A percentile compares a stretch with the other conserved stretches of the same genome.
phyloP scores from a whole-genome alignment of 2,797 vertebrate species.

The Yasuhikotakia modesta region DNA sequence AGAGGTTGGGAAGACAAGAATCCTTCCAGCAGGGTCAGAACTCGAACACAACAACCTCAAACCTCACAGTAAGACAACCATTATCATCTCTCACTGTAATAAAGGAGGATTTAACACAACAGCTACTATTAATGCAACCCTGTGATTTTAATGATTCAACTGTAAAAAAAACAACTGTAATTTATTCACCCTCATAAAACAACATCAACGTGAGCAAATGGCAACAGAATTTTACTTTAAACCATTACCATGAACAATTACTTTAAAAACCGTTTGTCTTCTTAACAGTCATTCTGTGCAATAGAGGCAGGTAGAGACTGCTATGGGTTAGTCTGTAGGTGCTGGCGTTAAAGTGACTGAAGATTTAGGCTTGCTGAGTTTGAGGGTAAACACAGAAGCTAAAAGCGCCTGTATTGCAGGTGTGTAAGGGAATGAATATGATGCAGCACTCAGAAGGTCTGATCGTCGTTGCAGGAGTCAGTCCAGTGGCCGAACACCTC shows the following conservation, averaged over 20 bases:
- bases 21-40: conserved; percentile 15
- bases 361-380: conserved; percentile 24
- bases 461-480: conserved; percentile 90
- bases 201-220: background rate
- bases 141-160: background rate
- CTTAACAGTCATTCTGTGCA: conserved; percentile 36
- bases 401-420: conserved; percentile 56
- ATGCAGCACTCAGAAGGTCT: conserved; percentile 85
- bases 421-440: conserved; percentile 60
- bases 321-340: conserved; percentile 4
- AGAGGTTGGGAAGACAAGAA: conserved; percentile 20
- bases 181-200: background rate
- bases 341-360: conserved; percentile 37
- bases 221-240: background rate
- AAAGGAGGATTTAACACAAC: background rate
- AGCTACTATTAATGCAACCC: background rate
- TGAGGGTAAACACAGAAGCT: conserved; percentile 39
- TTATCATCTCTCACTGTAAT: background rate
- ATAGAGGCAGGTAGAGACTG: conserved; percentile 9
- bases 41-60: background rate
- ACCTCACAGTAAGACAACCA: background rate
- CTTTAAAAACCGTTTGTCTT: background rate
- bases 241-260: too few relatives aligned
- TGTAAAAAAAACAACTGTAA: background rate
- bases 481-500: conserved; percentile 97